Conservation (phyloP, 1,140 invertebrate species). For the Cardiocondyla obscurior region DNA sequence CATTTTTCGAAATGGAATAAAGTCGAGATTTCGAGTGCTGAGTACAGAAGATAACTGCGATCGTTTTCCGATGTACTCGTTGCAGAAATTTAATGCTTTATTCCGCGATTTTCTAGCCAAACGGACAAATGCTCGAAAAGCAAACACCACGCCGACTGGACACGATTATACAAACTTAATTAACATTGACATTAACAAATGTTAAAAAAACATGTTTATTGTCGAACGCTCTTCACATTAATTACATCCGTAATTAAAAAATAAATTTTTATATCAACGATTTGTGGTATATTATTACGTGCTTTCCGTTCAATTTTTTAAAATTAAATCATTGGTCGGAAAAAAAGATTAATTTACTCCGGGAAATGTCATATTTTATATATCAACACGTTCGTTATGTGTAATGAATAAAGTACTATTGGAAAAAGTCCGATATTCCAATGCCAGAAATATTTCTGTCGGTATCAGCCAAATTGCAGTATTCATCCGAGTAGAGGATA, state of each 20-base stretch:
- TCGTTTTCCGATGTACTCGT: not conserved
- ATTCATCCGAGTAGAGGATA: slow-evolving; percentile 30
- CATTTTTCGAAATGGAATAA: slow-evolving; percentile 28
- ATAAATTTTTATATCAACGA: not conserved
- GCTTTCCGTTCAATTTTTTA: not conserved
- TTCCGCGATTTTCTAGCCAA: not conserved
- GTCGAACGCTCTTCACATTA: not conserved
- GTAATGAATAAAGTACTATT: slow-evolving; percentile 51
- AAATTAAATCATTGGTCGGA: slow-evolving; percentile 1
- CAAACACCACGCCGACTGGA: not conserved
- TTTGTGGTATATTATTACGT: not conserved
- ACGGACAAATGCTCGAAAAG: not conserved
- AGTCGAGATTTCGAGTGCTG: not conserved
- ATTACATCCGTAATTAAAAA: not conserved
- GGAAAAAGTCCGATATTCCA: slow-evolving; percentile 29
- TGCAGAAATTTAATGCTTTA: not conserved
- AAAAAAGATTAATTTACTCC: slow-evolving; percentile 31
- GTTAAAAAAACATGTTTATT: not conserved
- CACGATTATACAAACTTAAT: not conserved
- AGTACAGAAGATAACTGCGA: not conserved
- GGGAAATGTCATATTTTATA: slow-evolving; percentile 37
- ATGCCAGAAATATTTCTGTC: slow-evolving; percentile 37
- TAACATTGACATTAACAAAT: not conserved
- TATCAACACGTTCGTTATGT: slow-evolving; percentile 25
- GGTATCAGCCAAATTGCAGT: slow-evolving; percentile 39